Evolutionary conservation across 1,140 invertebrate genomes (phyloP), one percentile per base, ranked within the genome.

Genomic region (Drosophila rhopaloa): DNA sequence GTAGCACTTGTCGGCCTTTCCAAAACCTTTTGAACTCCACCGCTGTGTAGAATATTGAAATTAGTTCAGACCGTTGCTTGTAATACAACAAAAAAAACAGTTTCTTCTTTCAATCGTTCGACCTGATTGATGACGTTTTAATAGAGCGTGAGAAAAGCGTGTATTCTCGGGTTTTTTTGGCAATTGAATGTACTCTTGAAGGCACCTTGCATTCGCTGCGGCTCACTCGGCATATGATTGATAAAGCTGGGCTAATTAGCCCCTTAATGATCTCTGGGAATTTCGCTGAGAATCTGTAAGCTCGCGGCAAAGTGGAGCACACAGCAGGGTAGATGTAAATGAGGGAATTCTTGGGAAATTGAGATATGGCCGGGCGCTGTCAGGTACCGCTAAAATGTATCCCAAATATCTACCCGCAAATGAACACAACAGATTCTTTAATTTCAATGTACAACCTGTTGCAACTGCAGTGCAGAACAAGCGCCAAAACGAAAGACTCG

Each of bases 101-200:
- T 53, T 48, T 48, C 44, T 58, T 67, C 61, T 48, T 51, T 51
- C 48, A 14, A 35, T 16, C 9, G 48, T 4, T 51, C n/a, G 24
- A 40, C 51, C 61, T 62, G 84, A 88, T 88, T 88, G 76, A 88
- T 89, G 84, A 54, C 78, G 47, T 88, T 81, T 88, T 88, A 88
- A 88, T 88, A 88, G 84, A 88, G 84, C 84, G 84, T 88, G 84
- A 88, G 84, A 88, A 88, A 62, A 79, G 11, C 5, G 10, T 24
- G 35, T 32, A 53, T 67, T 43, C 19, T 46, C 41, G 38, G n/a
- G 29, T 24, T 35, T 60, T 75, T 80, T 81, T 82, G 58, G 74
- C 79, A 82, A 81, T 71, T 48, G 67, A 57, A 57, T 58, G 51
- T 71, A 47, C 55, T 40, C 60, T 60, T 4, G 16, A 13, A 57